Evolutionary conservation across 2,888 invertebrate species (phyloP), one percentile per base, ranked within the genome.

Genomic region (Venusia cambrica): DNA sequence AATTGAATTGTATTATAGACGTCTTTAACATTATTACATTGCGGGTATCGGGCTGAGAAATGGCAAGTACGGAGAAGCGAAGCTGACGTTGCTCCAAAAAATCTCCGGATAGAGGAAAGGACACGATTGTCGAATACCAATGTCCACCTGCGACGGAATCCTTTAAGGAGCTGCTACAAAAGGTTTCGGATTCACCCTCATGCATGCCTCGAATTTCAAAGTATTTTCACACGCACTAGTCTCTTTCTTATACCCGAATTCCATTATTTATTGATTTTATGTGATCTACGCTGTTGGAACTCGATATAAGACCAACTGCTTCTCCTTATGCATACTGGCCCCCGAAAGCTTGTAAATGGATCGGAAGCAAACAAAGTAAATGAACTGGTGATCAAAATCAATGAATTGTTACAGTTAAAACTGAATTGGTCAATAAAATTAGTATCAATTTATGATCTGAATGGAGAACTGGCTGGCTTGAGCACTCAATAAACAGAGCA

Each of bases 1-100:
- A 71, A 71, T 70, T 70, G 64, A 68, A 69, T 71, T 72, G 64
- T 65, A 62, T 58, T 64, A 57, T 48, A 50, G 54, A 53, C 56
- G 54, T 61, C 52, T 57, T 57, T 56, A 57, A 53, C 59, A 52
- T 61, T 64, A 68, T 68, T 68, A 62, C 56, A 58, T 60, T 63
- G 58, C 45, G 63, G 62, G 52, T 43, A 53, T 50, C 46, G 57
- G 54, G 58, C 56, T 55, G 50, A 51, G 51, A 57, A 54, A 59
- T 46, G 48, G 51, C 45, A 40, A 52, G 51, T 58, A 54, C 43
- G 45, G 46, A 47, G 46, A 36, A 61, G 59, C 48, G 48, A 38
- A 59, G 59, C 63, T 63, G 65, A 64, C 63, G 48, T 46, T 41
- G 57, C 48, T 59, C 32, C 45, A 47, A 57, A 57, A 63, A 66